Evolutionary conservation across 2,888 invertebrate genomes (phyloP), one percentile per base, ranked within the genome.

Genomic region (Chloroclysta siterata): DNA sequence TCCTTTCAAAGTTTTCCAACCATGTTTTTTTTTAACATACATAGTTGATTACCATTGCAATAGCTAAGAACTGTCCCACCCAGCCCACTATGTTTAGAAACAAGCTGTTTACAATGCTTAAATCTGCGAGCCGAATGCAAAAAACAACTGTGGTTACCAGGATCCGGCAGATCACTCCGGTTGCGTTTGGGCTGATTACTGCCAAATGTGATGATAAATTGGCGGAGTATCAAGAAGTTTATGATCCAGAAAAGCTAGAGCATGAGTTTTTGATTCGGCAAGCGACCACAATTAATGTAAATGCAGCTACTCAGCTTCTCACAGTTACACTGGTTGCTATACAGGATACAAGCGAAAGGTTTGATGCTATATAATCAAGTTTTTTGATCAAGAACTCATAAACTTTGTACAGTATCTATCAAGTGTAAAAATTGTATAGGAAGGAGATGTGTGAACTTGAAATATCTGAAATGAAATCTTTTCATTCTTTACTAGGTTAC

Each of bases 251-350:
- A 44, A 82, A 69, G 61, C 78, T 94, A 62, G 93, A 93, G 69
- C 94, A 94, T 60, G 93, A 93, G 52, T 93, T 93, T 74, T 76
- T 94, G 53, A 93, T 94, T 58, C 84, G 89, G 8, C 94, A 94
- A 82, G 93, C 94, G 3, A 93, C 93, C 2, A 93, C 93, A 28
- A 87, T 92, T 14, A 93, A 90, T 62, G 91, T 93, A 3, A 93
- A 93, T 72, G 92, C 94, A n/a, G 92, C 94, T 13, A 93, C 92
- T 17, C 94, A 94, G 72, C 83, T 94, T 4, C 80, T 94, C 6
- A 94, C 94, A 5, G 93, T 93, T 14, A 93, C 93, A 17, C 73
- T 93, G 65, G 88, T 93, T n/a, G 94, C 94, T 55, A 90, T 94
- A 70, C 89, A 93, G 73, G 94, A 94, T 68, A 92, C 93, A 17